phyloP scores from a whole-genome alignment of 1,140 invertebrate genomes.

The Wiebesia pumilae region DNA sequence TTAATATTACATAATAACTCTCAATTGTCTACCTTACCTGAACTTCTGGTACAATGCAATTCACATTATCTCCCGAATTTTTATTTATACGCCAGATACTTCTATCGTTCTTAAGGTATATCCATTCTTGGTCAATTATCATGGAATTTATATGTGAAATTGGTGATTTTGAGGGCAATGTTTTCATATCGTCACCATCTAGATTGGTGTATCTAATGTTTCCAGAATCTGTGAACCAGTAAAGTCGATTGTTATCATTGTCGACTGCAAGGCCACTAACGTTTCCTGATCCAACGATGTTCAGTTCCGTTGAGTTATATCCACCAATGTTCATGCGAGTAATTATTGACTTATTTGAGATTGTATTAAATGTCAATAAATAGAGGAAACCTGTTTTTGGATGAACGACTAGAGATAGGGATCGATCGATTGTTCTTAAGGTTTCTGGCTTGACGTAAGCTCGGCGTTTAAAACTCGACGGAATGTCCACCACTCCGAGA shows the following conservation, averaged over 20 bases:
- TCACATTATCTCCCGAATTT: background rate
- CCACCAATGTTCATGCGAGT: background rate
- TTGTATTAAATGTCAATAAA: slow-evolving; percentile 4
- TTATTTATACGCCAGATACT: slow-evolving; percentile 36
- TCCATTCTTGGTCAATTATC: background rate
- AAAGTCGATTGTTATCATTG: background rate
- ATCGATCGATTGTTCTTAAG: slow-evolving; percentile 7
- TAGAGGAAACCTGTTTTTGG: slow-evolving; percentile 21
- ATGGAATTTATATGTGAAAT: background rate
- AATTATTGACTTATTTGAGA: background rate
- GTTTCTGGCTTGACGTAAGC: background rate
- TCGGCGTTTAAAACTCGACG: background rate
- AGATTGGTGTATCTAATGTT: background rate
- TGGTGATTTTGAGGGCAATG: background rate
- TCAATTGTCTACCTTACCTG: background rate
- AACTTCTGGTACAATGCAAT: slow-evolving; percentile 14
- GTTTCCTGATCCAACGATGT: background rate
- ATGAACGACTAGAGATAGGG: slow-evolving; percentile 21
- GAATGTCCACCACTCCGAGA: slow-evolving; percentile 10
- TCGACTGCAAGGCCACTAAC: slow-evolving; percentile 1
- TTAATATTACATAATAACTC: too few relatives aligned
- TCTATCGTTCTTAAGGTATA: slow-evolving; percentile 18
- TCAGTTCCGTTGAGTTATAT: background rate
- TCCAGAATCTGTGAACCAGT: slow-evolving; percentile 13
- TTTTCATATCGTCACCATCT: background rate